phyloP scores from a whole-genome alignment of 2,888 invertebrate species.

The Nowickia ferox region DNA sequence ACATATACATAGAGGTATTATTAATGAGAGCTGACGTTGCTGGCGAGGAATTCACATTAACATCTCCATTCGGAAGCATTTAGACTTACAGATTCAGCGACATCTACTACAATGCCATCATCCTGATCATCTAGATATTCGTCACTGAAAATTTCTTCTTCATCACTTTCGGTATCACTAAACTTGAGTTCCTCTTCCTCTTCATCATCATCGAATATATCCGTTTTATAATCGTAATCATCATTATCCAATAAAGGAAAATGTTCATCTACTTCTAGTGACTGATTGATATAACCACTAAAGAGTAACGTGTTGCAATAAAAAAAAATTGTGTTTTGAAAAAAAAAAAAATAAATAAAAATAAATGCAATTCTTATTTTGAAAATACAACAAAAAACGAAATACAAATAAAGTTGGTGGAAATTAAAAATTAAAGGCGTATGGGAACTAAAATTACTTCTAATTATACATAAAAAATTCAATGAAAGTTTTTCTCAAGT shows the following conservation, averaged over 20 bases:
- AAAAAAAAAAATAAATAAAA: constrained; percentile 36
- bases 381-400: constrained; percentile 10
- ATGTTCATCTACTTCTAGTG: constrained; percentile 95
- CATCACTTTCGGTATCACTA: constrained; percentile 78
- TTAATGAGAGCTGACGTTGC: constrained; percentile 10
- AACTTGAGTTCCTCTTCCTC: constrained; percentile 81
- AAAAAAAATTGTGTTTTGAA: constrained; percentile 16
- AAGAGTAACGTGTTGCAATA: constrained; percentile 6
- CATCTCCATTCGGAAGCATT: constrained; percentile 17
- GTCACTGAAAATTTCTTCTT: constrained; percentile 72
- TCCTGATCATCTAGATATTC: constrained; percentile 72
- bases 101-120: constrained; percentile 73
- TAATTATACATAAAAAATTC: no score
- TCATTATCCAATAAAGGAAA: constrained; percentile 88
- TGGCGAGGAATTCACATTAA: constrained; percentile 23
- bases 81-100: constrained; percentile 52
- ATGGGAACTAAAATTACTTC: no score
- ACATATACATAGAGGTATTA: constrained; percentile 45
- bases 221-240: constrained; percentile 77
- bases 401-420: not conserved
- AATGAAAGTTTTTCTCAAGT: no score
- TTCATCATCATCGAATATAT: constrained; percentile 79
- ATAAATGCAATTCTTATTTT: constrained; percentile 19
- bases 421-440: constrained; percentile 14
- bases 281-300: constrained; percentile 97